Conservation (phyloP, 2,888 invertebrate species). For the Pediacus dermestoides region DNA sequence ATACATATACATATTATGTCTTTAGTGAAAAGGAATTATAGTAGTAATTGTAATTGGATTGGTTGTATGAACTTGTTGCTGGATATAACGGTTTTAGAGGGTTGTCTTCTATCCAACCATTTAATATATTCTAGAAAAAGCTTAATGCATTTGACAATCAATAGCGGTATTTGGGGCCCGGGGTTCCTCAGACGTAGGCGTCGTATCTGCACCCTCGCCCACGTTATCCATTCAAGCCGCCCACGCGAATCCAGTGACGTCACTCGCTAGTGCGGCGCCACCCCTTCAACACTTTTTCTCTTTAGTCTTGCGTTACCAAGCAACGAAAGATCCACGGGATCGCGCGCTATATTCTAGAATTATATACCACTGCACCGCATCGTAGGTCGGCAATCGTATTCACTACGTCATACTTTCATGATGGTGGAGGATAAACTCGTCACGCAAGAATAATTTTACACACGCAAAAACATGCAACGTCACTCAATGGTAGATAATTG, state of each 20-base stretch:
- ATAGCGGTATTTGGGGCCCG: constrained; percentile 32
- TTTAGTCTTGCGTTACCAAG: constrained; percentile 23
- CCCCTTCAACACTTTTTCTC: constrained; percentile 14
- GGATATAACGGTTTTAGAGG: no score
- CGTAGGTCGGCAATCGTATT: constrained; percentile 1
- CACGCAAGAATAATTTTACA: neutral
- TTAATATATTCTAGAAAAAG: constrained; percentile 13
- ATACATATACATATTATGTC: no score
- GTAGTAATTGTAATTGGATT: no score
- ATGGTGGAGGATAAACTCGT: neutral
- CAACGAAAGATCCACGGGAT: no score
- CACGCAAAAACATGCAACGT: no score
- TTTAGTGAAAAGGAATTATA: no score
- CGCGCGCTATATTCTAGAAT: constrained; percentile 7
- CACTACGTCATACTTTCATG: constrained; percentile 2
- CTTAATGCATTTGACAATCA: constrained; percentile 11
- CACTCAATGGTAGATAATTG: no score
- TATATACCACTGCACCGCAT: neutral
- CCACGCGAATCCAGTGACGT: constrained; percentile 51
- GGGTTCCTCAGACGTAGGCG: constrained; percentile 31
- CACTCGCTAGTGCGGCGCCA: constrained; percentile 52
- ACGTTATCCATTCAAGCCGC: constrained; percentile 45
- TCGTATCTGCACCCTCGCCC: constrained; percentile 30
- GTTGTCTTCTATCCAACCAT: no score
- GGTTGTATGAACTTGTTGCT: no score